Base-by-base conservation (phyloP, 2,797 vertebrate species). In the Dermochelys coriacea region DNA sequence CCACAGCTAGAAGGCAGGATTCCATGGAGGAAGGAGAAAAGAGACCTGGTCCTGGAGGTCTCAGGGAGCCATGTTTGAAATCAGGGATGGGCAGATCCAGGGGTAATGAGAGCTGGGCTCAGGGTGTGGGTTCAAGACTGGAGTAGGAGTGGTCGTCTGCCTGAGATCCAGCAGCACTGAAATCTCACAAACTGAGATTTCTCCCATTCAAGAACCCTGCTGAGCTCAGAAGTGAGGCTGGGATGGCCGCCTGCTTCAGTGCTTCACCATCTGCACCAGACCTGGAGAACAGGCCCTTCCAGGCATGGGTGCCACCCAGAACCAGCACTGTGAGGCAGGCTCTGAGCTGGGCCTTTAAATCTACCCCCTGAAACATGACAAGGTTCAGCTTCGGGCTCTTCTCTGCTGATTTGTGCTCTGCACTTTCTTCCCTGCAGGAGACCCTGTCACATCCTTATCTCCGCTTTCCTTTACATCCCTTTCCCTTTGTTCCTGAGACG, bases 281-380 rank as follows among this genome's bases (percentile, higher is more conserved):
- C 64, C 64, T 68, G 64, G 16, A 41, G 64, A 71, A 8, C 68
- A 41, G 68, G n/a, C 37, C 37, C 68, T 71, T 71, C 68, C 21
- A 23, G 45, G 23, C 25, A 2, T 8, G 25, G 41, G 9, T 29
- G 21, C 45, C 14, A 29, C 74, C 7, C 41, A 27, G 12, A 27
- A 47, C 6, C 37, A 27, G 29, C 14, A 3, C 23, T 27, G 74
- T 15, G 25, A 47, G 14, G 45, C 27, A 27, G 11, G 23, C 14
- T 86, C 55, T 0, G 0, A 55, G 45, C 61, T 6, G 11, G 41
- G 25, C 14, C 59, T 74, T 47, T 71, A 31, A 47, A n/a, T 47
- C 4, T 37, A 50, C 16, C 11, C 61, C 3, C 2, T 25, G 61
- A 37, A 50, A 3, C 0, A 0, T 3, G n/a, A 16, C 50, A 49